A percentile compares a stretch with the other conserved stretches of the same genome.
Evolutionary conservation across 2,797 vertebrate species (phyloP).

Genomic region (Chanos chanos): DNA sequence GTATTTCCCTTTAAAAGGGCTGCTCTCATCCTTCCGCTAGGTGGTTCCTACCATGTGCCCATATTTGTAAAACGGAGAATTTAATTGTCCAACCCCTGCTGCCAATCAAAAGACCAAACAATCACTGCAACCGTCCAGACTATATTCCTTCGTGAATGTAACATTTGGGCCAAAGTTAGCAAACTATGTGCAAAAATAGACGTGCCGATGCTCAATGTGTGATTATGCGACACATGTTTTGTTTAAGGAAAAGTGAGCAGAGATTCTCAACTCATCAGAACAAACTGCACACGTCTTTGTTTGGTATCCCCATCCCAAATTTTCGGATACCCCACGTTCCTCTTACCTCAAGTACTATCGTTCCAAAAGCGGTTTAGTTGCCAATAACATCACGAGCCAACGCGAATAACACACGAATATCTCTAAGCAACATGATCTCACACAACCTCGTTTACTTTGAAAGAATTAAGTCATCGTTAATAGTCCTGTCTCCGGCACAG

Average conservation of each 20-base stretch:
- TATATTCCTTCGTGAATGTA: background rate
- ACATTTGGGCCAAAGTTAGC: background rate
- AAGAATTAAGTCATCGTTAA: too few relatives aligned
- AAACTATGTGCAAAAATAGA: background rate
- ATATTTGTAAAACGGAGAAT: slow-evolving; percentile 68
- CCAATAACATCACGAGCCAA: too few relatives aligned
- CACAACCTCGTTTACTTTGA: too few relatives aligned
- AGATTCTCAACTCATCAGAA: slow-evolving; percentile 9
- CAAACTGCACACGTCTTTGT: slow-evolving; percentile 69
- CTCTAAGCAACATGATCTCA: too few relatives aligned
- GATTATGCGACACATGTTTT: too few relatives aligned
- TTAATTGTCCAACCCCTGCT: slow-evolving; percentile 85
- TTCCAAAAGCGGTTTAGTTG: background rate
- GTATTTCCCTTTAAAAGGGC: slow-evolving; percentile 44
- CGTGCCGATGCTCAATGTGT: too few relatives aligned
- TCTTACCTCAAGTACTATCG: slow-evolving; percentile 10
- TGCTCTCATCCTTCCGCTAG: slow-evolving; percentile 44
- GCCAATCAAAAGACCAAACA: slow-evolving; percentile 83
- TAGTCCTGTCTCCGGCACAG: too few relatives aligned
- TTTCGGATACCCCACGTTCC: slow-evolving; percentile 24
- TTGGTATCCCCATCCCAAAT: slow-evolving; percentile 64
- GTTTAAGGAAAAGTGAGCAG: background rate
- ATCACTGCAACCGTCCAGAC: slow-evolving; percentile 65
- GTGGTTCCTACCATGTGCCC: slow-evolving; percentile 66
- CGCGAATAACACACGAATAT: too few relatives aligned